These are phyloP conservation scores for Drosophila sechellia DNA, from an alignment of 1,140 invertebrate genomes.

Conservation along the genomic window DNA sequence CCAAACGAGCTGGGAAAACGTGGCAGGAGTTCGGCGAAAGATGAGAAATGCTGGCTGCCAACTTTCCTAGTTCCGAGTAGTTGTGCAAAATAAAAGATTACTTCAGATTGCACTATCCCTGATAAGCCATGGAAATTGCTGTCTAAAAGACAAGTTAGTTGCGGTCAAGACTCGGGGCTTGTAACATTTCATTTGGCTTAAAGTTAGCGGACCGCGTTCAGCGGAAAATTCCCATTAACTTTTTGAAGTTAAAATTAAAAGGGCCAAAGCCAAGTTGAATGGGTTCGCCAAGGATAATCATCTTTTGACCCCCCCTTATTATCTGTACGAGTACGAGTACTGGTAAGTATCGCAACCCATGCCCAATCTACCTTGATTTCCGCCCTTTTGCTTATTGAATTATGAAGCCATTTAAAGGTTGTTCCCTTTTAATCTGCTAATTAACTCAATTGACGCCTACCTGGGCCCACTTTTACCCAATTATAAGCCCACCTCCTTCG, in stretches of 20 bases:
- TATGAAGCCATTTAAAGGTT: constrained; percentile 51
- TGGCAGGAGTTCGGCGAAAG: constrained; percentile 6
- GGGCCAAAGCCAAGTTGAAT: neutral
- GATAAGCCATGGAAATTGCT: constrained; percentile 50
- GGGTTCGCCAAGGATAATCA: constrained; percentile 23
- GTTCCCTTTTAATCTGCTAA: constrained; percentile 47
- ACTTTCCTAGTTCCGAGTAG: constrained; percentile 51
- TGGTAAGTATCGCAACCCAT: constrained; percentile 13
- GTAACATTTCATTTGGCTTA: constrained; percentile 27
- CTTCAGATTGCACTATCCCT: constrained; percentile 33
- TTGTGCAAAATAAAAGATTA: constrained; percentile 44
- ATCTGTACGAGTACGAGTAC: neutral
- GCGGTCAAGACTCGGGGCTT: constrained; percentile 29
- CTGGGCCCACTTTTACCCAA: constrained; percentile 18
- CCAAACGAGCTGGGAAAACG: constrained; percentile 15
- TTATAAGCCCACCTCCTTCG: constrained; percentile 6
- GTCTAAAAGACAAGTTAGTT: constrained; percentile 41
- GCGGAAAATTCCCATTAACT: constrained; percentile 2
- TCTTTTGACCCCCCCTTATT: constrained; percentile 18
- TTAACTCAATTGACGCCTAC: constrained; percentile 50
- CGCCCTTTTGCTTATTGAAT: constrained; percentile 41
- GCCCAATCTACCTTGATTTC: constrained; percentile 7
- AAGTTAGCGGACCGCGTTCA: neutral
- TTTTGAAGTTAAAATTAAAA: neutral
- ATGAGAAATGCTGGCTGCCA: constrained; percentile 45